Percentiles rank a stretch among this genome's conserved stretches.
Conservation (phyloP, 2,797 vertebrate genomes). For the Garrulus glandarius region DNA sequence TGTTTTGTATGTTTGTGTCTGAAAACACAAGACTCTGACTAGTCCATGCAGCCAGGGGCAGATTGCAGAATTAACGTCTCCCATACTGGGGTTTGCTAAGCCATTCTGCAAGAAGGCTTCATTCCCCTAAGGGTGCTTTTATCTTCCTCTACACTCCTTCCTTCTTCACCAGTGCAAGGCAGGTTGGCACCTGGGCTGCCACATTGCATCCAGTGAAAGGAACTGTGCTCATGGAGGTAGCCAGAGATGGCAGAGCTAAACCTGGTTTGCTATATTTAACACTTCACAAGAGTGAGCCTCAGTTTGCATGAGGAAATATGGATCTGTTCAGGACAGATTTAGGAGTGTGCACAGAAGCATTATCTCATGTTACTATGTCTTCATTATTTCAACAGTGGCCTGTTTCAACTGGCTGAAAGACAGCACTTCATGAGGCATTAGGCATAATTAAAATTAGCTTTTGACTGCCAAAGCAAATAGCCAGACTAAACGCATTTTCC, state of each 20-base stretch:
- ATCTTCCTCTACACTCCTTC: not conserved
- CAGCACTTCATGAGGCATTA: conserved; percentile 5
- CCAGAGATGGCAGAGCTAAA: not conserved
- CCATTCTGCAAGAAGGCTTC: not conserved
- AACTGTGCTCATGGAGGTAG: not conserved
- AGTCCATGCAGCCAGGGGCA: not conserved
- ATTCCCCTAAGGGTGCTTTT: not conserved
- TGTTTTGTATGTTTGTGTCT: not conserved
- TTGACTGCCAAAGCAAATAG: conserved; percentile 35
- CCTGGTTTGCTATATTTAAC: not conserved
- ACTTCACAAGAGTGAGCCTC: not conserved
- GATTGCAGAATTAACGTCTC: not conserved
- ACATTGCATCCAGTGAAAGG: not conserved
- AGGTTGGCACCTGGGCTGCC: not conserved
- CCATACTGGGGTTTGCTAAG: not conserved
- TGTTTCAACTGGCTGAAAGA: conserved; percentile 18
- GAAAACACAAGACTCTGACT: not conserved
- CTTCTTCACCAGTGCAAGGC: not conserved
- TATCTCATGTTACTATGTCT: not conserved
- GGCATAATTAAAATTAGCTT: not conserved
- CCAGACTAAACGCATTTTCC: not conserved
- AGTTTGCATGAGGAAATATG: not conserved
- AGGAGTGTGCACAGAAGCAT: not conserved
- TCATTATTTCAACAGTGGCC: not conserved
- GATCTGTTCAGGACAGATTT: not conserved